Conservation (phyloP, 1,140 invertebrate species). For the Zaprionus ornatus region DNA sequence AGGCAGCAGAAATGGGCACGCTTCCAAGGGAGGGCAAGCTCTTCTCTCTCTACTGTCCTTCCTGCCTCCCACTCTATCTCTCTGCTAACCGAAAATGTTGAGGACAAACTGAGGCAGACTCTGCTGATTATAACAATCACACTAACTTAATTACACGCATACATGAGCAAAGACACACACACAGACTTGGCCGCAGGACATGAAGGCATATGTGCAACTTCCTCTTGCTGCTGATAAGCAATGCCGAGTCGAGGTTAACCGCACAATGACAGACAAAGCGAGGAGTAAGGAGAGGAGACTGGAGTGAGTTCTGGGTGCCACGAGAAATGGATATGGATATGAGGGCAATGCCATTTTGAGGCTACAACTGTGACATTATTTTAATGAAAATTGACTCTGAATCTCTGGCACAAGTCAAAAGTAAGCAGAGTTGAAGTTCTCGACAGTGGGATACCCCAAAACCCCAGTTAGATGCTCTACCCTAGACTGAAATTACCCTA, state of each 20-base stretch:
- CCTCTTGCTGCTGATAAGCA: slow-evolving; percentile 56
- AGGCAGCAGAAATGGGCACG: not conserved
- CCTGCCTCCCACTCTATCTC: not conserved
- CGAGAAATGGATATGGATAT: not conserved
- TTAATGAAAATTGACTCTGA: slow-evolving; percentile 75
- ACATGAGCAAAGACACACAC: slow-evolving; percentile 55
- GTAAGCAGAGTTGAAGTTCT: not conserved
- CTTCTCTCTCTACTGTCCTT: not conserved
- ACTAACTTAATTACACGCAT: slow-evolving; percentile 74
- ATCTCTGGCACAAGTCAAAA: slow-evolving; percentile 32
- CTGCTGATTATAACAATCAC: slow-evolving; percentile 56
- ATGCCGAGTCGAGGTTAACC: slow-evolving; percentile 62
- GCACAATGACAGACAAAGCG: slow-evolving; percentile 11
- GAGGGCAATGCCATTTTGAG: slow-evolving; percentile 42
- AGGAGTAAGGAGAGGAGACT: not conserved
- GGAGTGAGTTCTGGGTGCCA: not conserved
- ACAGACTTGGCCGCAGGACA: slow-evolving; percentile 58
- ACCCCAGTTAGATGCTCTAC: too few species aligned
- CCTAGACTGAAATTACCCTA: not conserved
- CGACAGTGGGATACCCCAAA: not conserved
- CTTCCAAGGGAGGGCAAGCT: not conserved
- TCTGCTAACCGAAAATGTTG: not conserved
- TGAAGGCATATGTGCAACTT: slow-evolving; percentile 46
- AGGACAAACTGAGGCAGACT: not conserved
- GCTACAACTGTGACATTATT: slow-evolving; percentile 63